phyloP scores from a whole-genome alignment of 2,888 invertebrate species.

The Biston stratarius region DNA sequence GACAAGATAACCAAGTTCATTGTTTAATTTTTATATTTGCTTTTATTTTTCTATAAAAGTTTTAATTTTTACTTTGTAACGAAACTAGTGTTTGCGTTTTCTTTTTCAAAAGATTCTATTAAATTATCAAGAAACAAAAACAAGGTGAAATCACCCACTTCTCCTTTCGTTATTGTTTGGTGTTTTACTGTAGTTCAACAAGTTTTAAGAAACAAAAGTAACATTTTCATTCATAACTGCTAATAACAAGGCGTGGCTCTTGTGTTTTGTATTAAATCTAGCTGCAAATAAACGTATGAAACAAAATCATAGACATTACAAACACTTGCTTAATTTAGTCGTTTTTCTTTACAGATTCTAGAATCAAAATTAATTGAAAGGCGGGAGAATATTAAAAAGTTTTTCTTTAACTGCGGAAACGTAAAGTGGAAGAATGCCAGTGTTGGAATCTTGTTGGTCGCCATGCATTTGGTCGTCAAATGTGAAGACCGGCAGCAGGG shows the following conservation, averaged over 20 bases:
- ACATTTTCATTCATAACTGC: constrained; percentile 30
- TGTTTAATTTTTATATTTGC: not conserved
- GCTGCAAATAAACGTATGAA: constrained; percentile 19
- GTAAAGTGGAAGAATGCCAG: constrained; percentile 85
- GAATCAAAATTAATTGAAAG: not conserved
- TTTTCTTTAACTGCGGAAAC: constrained; percentile 4
- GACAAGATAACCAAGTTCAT: not conserved
- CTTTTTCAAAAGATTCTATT: not conserved
- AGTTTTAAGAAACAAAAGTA: not conserved
- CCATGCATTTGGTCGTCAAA: constrained; percentile 94
- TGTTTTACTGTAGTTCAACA: not conserved
- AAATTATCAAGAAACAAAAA: constrained; percentile 7
- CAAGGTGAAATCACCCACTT: constrained; percentile 7
- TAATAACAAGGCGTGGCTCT: constrained; percentile 46
- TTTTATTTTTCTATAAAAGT: no score
- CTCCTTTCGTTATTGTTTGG: not conserved
- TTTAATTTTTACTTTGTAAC: not conserved
- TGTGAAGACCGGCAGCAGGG: constrained; percentile 91
- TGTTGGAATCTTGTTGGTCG: constrained; percentile 94
- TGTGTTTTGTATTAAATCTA: not conserved
- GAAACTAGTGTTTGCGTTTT: not conserved
- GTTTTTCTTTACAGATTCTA: constrained; percentile 12
- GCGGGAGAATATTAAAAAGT: not conserved
- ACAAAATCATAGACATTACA: not conserved
- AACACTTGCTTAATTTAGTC: not conserved